Evolutionary conservation across 1,140 invertebrate genomes (phyloP), one percentile per base, ranked within the genome.

Genomic region (Eueides isabella): DNA sequence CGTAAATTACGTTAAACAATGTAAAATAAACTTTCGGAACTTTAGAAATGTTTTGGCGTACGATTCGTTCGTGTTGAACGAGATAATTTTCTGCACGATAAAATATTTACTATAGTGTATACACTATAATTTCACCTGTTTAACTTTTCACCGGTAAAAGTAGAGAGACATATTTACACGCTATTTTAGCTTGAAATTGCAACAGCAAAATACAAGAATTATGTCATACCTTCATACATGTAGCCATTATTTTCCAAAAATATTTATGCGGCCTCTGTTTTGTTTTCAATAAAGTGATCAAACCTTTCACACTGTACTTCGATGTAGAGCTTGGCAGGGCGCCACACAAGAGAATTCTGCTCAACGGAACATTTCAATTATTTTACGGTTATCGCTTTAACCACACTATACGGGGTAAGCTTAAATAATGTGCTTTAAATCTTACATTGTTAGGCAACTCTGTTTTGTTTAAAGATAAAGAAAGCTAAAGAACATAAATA

Each of bases 181-280:
- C 80, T 73, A 84, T 85, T 89, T 88, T 85, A 86, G 67, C 83
- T 82, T 78, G 79, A 85, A 85, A 87, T 82, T n/a, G n/a, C 80
- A 76, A 75, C 71, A 73, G n/a, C 76, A 73, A 75, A 12, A 61
- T 29, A 29, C 12, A 12, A 55, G 48, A 26, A 9, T 23, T 55
- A 55, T 26, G 19, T 48, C 7, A 48, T 44, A n/a, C 14, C 16
- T 41, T 41, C 4, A 19, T 44, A 19, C n/a, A 19, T 44, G 5
- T 19, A 19, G 14, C 4, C 16, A 44, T 44, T 44, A 80, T 74
- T 75, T 35, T 72, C 63, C 55, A 77, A 79, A 80, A 80, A 77
- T 77, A 65, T 76, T 68, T 55, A 73, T 69, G 70, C 68, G 61
- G 29, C 71, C 31, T 62, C 61, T 70, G 75, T 76, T 72, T 71